A percentile compares a stretch with the other conserved stretches of the same genome.
Evolutionary conservation across 2,797 vertebrate genomes (phyloP).

Genomic region (Sebastes reedi): DNA sequence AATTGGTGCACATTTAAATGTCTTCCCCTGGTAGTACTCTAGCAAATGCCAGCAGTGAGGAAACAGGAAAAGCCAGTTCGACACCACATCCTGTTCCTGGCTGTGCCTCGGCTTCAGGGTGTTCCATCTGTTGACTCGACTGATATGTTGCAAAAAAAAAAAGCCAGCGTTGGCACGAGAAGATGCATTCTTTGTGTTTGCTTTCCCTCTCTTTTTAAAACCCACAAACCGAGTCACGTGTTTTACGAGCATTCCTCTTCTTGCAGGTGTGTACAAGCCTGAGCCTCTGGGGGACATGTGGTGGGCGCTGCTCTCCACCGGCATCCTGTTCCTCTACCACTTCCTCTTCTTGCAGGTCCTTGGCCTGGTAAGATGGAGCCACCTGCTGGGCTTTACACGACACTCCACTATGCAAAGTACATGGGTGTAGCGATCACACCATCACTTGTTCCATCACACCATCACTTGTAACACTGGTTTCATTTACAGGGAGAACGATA

Average conservation of each 20-base stretch:
- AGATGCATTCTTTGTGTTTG: neutral
- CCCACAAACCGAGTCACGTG: neutral
- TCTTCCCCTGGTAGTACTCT: neutral
- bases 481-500: neutral
- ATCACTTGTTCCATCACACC: neutral
- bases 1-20: neutral
- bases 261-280: conserved; percentile 92
- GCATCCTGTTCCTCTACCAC: conserved; percentile 98
- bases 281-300: conserved; percentile 94
- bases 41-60: neutral
- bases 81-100: conserved; percentile 17
- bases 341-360: conserved; percentile 93
- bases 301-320: conserved; percentile 95
- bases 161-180: neutral
- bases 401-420: neutral
- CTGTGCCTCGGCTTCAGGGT: neutral
- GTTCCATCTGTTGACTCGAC: neutral
- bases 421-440: neutral
- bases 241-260: conserved; percentile 28
- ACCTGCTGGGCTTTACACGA: conserved; percentile 60
- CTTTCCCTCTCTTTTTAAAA: neutral
- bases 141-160: neutral
- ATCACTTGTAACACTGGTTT: neutral
- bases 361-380: conserved; percentile 89
- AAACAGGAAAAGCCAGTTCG: conserved; percentile 56